Base-by-base conservation (phyloP, 2,888 invertebrate species). In the Stenichneumon culpator region DNA sequence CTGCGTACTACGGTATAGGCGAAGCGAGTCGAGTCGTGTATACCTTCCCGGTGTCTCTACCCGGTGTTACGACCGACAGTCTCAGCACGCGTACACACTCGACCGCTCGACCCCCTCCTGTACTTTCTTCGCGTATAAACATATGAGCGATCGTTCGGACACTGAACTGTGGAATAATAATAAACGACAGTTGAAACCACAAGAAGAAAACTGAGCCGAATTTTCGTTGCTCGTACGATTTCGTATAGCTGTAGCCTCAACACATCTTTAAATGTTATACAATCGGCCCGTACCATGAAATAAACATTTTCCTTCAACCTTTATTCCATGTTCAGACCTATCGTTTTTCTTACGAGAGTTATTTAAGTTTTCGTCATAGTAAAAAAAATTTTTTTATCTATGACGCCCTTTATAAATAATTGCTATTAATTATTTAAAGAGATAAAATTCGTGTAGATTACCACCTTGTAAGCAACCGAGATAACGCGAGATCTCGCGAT, bases 141-240 rank as follows among this genome's bases (percentile, higher is more conserved):
- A 39, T 54, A 67, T 67, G 39, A 50, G 69, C 36, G 52, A 54
- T 39, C 32, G 14, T 52, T 52, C 39, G 32, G 32, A 67, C 79
- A 52, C 36, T 60, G 72, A 65, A 65, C 36, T 39, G 65, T 67
- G 79, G 44, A 72, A 44, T 14, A 65, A n/a, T 65, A 65, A 25
- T n/a, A 70, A 79, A 57, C 50, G 50, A n/a, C 52, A 54, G n/a
- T 6, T 22, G 39, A 79, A 19, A 44, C 32, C 44, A 14, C 44
- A 44, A 0, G 16, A 0, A 9, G 2, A 0, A 4, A 11, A 14
- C 11, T 52, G 63, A 39, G 9, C 63, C 52, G 28, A 39, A 65
- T 16, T 60, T 69, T 72, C 39, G 14, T 72, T 36, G 19, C 16
- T 69, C 22, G 22, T 11, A 52, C 79, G 52, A 67, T 52, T 28